Conservation (phyloP, 1,140 invertebrate species). For the Brachionus sp. region DNA sequence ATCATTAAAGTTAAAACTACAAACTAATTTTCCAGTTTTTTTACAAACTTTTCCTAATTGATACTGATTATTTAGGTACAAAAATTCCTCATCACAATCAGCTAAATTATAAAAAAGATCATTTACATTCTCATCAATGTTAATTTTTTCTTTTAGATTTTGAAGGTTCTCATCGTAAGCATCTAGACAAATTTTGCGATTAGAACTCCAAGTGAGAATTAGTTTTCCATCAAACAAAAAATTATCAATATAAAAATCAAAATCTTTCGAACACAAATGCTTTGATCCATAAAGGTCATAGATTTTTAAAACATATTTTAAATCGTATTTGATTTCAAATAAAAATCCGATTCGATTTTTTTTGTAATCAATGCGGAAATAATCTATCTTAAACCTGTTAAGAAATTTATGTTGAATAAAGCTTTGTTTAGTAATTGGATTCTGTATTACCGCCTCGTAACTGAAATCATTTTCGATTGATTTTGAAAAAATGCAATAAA, state of each 20-base stretch:
- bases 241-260: conserved; percentile 4
- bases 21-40: not conserved
- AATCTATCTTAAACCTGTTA: not conserved
- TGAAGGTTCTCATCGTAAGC: not conserved
- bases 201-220: not conserved
- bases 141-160: not conserved
- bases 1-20: not conserved
- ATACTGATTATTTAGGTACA: not conserved
- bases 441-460: not conserved
- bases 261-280: not conserved
- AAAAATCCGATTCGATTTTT: not conserved
- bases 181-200: not conserved
- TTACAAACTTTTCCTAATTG: not conserved
- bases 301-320: not conserved
- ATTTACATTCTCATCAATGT: not conserved
- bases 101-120: not conserved
- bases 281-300: not conserved
- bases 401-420: not conserved
- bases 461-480: not conserved
- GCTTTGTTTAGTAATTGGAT: not conserved
- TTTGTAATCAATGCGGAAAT: not conserved
- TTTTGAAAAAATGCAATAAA: not conserved
- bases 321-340: not conserved
- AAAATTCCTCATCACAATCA: not conserved
- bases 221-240: not conserved